Conservation (phyloP, 2,797 vertebrate species). For the Hoplostethus mediterraneus region DNA sequence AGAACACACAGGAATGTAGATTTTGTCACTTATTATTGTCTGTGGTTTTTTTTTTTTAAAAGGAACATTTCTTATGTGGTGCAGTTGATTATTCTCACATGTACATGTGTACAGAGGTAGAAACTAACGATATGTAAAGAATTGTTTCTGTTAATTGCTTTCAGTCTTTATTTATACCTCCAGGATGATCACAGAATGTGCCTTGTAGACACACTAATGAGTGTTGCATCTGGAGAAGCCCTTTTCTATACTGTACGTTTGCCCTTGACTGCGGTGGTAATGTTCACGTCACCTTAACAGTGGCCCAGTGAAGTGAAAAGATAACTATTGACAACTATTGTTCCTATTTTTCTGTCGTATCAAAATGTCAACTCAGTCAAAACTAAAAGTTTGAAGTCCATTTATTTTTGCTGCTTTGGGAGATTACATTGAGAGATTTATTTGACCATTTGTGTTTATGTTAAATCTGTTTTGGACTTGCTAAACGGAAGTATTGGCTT, state of each 20-base stretch:
- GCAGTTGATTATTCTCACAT: constrained; percentile 65
- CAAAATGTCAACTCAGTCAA: constrained; percentile 52
- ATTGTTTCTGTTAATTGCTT: constrained; percentile 58
- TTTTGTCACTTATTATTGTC: constrained; percentile 42
- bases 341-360: constrained; percentile 54
- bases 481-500: constrained; percentile 64
- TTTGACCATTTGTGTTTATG: constrained; percentile 56
- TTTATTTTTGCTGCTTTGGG: constrained; percentile 69
- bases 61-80: constrained; percentile 61
- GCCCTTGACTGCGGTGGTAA: constrained; percentile 51
- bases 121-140: constrained; percentile 71
- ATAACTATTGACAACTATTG: constrained; percentile 28
- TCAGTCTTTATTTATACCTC: constrained; percentile 82
- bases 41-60: constrained; percentile 28
- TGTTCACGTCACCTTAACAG: constrained; percentile 47
- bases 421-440: constrained; percentile 65
- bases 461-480: constrained; percentile 62
- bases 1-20: constrained; percentile 72
- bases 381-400: constrained; percentile 48
- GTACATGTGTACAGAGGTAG: constrained; percentile 74
- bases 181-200: constrained; percentile 82
- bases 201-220: constrained; percentile 81
- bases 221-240: constrained; percentile 80
- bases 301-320: constrained; percentile 28
- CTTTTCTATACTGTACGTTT: constrained; percentile 59